A percentile compares a stretch with the other conserved stretches of the same genome.
phyloP scores from a whole-genome alignment of 2,797 vertebrate genomes.

The Odontamblyopus lacepedii region DNA sequence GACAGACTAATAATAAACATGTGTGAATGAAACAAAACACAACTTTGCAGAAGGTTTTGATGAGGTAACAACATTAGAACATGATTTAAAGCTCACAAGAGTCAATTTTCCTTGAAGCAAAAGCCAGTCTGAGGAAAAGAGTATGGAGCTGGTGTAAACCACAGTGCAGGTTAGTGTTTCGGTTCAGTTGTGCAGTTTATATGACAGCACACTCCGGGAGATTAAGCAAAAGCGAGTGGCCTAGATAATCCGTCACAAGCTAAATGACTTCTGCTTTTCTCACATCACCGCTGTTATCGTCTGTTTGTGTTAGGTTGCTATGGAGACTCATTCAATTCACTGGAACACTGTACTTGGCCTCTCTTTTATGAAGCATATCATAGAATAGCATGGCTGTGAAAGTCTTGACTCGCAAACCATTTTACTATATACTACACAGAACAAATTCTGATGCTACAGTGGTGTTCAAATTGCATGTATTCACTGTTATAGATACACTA shows the following conservation, averaged over 20 bases:
- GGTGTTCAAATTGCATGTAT: background rate
- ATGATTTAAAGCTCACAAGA: too few species aligned
- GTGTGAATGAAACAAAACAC: too few species aligned
- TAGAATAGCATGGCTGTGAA: conserved; percentile 20
- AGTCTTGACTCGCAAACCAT: background rate
- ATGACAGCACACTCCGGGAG: conserved; percentile 33
- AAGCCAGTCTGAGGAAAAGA: conserved; percentile 21
- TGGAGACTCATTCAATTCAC: conserved; percentile 37
- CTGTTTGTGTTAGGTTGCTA: conserved; percentile 56
- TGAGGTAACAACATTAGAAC: too few species aligned
- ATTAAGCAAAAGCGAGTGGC: conserved; percentile 56
- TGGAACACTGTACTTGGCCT: conserved; percentile 30
- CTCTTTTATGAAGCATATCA: conserved; percentile 38
- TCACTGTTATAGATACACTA: too few species aligned
- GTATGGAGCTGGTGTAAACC: conserved; percentile 17
- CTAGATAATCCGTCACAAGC: conserved; percentile 37
- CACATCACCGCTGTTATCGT: conserved; percentile 47
- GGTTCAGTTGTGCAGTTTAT: conserved; percentile 39
- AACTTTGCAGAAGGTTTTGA: too few species aligned
- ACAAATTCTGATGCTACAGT: conserved; percentile 1
- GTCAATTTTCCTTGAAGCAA: background rate
- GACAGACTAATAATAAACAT: too few species aligned
- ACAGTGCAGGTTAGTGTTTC: conserved; percentile 35
- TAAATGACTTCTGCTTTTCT: conserved; percentile 37
- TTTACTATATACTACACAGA: background rate